These are phyloP conservation scores for Gila orcuttii DNA, from an alignment of 2,113 vertebrate species.

Conservation along the genomic window DNA sequence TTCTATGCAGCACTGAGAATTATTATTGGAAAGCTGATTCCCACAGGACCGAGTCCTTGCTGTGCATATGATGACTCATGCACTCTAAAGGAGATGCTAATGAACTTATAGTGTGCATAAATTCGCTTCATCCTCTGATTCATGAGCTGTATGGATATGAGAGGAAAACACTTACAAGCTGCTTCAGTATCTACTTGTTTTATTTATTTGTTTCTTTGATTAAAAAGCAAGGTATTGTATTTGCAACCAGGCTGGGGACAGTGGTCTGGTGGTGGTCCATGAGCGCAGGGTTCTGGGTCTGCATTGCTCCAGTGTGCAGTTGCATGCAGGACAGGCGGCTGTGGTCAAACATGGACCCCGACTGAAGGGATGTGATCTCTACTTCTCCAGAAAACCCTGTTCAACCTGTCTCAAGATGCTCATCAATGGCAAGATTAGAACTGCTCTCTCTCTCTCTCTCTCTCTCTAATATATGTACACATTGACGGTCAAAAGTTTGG, in stretches of 20 bases:
- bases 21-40: background rate
- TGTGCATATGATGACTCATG: background rate
- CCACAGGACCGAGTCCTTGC: background rate
- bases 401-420: conserved; percentile 96
- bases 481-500: too few relatives aligned
- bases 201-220: too few relatives aligned
- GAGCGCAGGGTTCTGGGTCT: conserved; percentile 87
- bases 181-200: too few relatives aligned
- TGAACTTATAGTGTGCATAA: background rate
- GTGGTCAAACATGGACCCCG: conserved; percentile 85
- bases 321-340: conserved; percentile 94
- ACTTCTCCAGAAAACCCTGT: conserved; percentile 95
- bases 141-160: background rate
- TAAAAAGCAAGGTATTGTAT: background rate
- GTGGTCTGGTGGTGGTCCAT: conserved; percentile 90
- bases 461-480: too few relatives aligned
- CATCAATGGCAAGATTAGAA: conserved; percentile 84
- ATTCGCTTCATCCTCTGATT: background rate
- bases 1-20: background rate
- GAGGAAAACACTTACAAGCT: too few relatives aligned
- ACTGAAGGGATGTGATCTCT: conserved; percentile 88
- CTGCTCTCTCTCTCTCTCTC: too few relatives aligned
- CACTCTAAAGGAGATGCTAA: background rate
- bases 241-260: conserved; percentile 76
- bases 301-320: conserved; percentile 87